Percentiles rank a stretch among this genome's conserved stretches.
These are phyloP conservation scores for Cheilosia pagana DNA, from an alignment of 2,888 invertebrate species.

Conservation along the genomic window DNA sequence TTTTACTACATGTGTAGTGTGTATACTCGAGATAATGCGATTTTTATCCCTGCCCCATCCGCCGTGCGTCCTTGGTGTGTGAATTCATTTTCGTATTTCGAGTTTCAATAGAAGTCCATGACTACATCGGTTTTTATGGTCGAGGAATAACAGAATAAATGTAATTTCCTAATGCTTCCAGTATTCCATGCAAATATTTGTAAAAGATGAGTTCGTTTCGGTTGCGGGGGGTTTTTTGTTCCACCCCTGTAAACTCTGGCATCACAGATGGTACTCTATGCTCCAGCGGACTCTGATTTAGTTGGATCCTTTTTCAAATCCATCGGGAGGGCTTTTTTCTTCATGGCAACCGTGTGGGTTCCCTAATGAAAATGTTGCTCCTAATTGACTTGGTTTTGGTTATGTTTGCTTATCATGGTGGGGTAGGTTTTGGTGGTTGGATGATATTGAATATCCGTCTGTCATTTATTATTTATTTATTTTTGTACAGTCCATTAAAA, in stretches of 20 bases:
- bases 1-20: conserved; percentile 47
- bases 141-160: conserved; percentile 39
- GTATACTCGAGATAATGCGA: conserved; percentile 10
- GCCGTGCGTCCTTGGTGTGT: not conserved
- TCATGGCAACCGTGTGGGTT: not conserved
- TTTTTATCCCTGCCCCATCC: not conserved
- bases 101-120: conserved; percentile 18
- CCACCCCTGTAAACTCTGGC: not conserved
- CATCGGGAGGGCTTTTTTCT: not conserved
- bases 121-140: conserved; percentile 5
- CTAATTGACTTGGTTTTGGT: conserved; percentile 41
- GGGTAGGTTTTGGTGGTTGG: not conserved
- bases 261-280: conserved; percentile 8
- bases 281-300: conserved; percentile 9
- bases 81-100: conserved; percentile 34
- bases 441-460: conserved; percentile 54
- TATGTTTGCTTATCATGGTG: conserved; percentile 39
- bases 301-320: conserved; percentile 12
- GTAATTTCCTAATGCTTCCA: conserved; percentile 63
- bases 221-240: conserved; percentile 21
- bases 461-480: conserved; percentile 3
- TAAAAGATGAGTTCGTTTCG: conserved; percentile 22
- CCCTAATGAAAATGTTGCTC: conserved; percentile 34
- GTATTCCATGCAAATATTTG: conserved; percentile 56
- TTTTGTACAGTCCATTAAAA: not conserved